Conservation (phyloP, 2,113 vertebrate species). For the Collichthys lucidus region DNA sequence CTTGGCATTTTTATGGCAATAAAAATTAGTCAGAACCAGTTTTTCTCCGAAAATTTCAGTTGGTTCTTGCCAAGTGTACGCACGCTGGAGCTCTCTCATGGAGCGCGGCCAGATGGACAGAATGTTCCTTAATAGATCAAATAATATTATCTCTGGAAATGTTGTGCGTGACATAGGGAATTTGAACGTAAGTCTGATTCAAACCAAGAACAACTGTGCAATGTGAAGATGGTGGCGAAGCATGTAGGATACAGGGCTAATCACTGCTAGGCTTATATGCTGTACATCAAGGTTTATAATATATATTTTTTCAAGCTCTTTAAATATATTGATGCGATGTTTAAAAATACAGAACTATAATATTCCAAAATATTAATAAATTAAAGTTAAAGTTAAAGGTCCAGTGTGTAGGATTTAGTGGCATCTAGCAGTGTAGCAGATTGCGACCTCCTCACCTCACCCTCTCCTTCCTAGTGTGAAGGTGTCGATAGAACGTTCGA, state of each 20-base stretch:
- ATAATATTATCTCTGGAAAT: constrained; percentile 2
- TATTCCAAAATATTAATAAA: neutral
- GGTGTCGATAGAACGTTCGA: no score
- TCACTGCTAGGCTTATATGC: neutral
- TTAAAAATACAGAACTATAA: neutral
- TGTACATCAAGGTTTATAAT: neutral
- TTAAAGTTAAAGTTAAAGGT: neutral
- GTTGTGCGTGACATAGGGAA: neutral
- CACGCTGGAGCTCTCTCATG: neutral
- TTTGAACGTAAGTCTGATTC: neutral
- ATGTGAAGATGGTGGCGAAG: no score
- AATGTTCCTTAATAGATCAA: neutral
- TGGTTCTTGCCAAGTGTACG: constrained; percentile 14
- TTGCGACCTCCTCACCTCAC: no score
- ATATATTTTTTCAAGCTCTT: no score
- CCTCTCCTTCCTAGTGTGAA: no score
- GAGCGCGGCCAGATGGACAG: neutral
- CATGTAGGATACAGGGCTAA: neutral
- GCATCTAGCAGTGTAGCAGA: no score
- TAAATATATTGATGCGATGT: neutral
- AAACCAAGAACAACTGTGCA: neutral
- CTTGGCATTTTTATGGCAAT: neutral
- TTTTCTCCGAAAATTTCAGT: constrained; percentile 19
- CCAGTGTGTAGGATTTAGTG: no score
- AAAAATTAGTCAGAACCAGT: constrained; percentile 1